Evolutionary conservation across 1,140 invertebrate genomes (phyloP).

Genomic region (Bombus turneri): DNA sequence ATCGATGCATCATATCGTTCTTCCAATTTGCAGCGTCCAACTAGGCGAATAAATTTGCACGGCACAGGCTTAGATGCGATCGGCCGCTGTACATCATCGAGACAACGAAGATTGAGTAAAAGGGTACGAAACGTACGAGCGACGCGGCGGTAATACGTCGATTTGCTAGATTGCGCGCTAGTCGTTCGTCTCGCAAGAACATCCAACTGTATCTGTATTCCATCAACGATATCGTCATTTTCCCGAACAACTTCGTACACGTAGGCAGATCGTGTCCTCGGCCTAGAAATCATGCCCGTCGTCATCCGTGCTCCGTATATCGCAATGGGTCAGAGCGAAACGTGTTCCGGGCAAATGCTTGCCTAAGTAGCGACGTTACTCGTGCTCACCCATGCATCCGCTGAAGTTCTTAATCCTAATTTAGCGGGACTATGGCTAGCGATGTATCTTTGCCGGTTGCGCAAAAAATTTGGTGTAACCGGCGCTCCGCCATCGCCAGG

Average conservation of each 20-base stretch:
- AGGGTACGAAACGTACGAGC: constrained; percentile 12
- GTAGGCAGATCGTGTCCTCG: constrained; percentile 56
- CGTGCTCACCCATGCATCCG: neutral
- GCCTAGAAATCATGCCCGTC: constrained; percentile 46
- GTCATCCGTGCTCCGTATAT: constrained; percentile 42
- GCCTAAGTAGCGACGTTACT: constrained; percentile 17
- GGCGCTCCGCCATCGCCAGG: neutral
- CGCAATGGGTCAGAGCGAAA: constrained; percentile 38
- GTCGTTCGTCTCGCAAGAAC: neutral
- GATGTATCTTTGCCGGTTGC: constrained; percentile 16
- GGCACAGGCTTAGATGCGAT: neutral
- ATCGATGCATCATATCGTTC: constrained; percentile 23
- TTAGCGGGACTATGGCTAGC: neutral
- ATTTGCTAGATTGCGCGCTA: constrained; percentile 23
- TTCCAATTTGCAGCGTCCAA: constrained; percentile 44
- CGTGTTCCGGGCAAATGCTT: constrained; percentile 29
- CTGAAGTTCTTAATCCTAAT: constrained; percentile 22
- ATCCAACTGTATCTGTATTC: constrained; percentile 23
- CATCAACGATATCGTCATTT: constrained; percentile 50
- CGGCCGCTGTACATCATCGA: constrained; percentile 15
- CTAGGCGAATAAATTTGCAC: constrained; percentile 26
- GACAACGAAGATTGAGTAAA: constrained; percentile 20
- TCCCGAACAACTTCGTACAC: constrained; percentile 19
- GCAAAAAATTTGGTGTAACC: constrained; percentile 32
- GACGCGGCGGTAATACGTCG: constrained; percentile 27